Evolutionary conservation across 2,113 vertebrate species (phyloP), one percentile per base, ranked within the genome.

Genomic region (Mystacornis crossleyi): DNA sequence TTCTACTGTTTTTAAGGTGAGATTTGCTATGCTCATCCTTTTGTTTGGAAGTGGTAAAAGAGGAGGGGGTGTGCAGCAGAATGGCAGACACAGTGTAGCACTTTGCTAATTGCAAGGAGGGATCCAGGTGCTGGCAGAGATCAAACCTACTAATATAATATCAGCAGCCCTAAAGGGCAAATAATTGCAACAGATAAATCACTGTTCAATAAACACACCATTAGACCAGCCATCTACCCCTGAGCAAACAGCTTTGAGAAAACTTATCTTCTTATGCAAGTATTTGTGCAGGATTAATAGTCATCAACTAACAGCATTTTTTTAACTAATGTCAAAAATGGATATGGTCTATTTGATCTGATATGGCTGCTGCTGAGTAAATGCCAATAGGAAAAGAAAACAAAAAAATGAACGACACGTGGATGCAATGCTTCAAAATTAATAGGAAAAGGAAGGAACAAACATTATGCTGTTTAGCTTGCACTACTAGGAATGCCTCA

Each of bases 111-210:
- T 95, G 50, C 29, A 74, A 79, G 67, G n/a, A 61, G 42, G 36
- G 83, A 96, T 87, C 62, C 84, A 90, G 48, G 81, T 90, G 88
- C 70, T 82, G 92, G 86, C 69, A 82, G 89, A 72, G 47, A 93
- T 75, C 82, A 96, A 87, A 42, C 74, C 25, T 43, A 67, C 81
- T 73, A 86, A 77, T 92, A 86, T 20, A 81, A 84, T 70, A 85
- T 60, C 69, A 79, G 26, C 58, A 88, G 62, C 25, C 77, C 58
- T 93, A 79, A 92, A 74, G 61, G 94, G 48, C 78, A 96, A 95
- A 89, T 81, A 93, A 97, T 94, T 95, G 95, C 61, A 60, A 61
- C 36, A 87, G 94, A 96, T 96, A 97, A 97, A 93, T 88, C 75
- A 85, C 58, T 80, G 38, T 88, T 95, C 78, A 93, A 81, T 94